phyloP scores from a whole-genome alignment of 2,113 vertebrate species.

The Tupaia tana region DNA sequence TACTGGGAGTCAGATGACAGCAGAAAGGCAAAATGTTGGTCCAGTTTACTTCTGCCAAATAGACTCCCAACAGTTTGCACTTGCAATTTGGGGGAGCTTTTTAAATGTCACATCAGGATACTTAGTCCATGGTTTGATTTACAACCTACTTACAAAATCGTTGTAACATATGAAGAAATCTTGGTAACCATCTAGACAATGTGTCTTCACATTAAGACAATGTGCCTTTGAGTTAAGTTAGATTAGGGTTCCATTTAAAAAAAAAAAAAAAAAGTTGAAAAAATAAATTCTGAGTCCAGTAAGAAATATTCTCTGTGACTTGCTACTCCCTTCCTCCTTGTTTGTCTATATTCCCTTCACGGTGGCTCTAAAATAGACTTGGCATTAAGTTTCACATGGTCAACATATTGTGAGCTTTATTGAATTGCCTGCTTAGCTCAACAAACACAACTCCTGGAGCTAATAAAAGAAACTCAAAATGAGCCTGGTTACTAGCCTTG shows the following conservation, averaged over 20 bases:
- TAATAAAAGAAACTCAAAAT: constrained; percentile 8
- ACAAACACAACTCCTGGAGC: background rate
- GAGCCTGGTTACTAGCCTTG: background rate
- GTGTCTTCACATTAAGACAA: background rate
- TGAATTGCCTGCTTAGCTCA: background rate
- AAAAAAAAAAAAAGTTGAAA: background rate
- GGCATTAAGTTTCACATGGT: background rate
- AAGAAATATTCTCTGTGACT: constrained; percentile 18
- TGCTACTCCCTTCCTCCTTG: background rate
- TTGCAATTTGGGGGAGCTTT: background rate
- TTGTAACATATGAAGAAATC: background rate
- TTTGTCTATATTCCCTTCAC: background rate
- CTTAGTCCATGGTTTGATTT: background rate
- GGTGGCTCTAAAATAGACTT: background rate
- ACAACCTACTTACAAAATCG: background rate
- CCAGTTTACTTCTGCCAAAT: background rate
- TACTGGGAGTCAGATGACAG: background rate
- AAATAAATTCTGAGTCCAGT: background rate
- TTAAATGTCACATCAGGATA: background rate
- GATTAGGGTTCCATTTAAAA: background rate
- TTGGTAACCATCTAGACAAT: background rate
- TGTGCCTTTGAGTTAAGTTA: background rate
- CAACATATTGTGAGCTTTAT: background rate
- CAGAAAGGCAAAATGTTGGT: constrained; percentile 4
- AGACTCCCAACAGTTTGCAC: background rate